A percentile compares a stretch with the other conserved stretches of the same genome.
Evolutionary conservation across 2,797 vertebrate genomes (phyloP).

Genomic region (Gallinago nigripennis): DNA sequence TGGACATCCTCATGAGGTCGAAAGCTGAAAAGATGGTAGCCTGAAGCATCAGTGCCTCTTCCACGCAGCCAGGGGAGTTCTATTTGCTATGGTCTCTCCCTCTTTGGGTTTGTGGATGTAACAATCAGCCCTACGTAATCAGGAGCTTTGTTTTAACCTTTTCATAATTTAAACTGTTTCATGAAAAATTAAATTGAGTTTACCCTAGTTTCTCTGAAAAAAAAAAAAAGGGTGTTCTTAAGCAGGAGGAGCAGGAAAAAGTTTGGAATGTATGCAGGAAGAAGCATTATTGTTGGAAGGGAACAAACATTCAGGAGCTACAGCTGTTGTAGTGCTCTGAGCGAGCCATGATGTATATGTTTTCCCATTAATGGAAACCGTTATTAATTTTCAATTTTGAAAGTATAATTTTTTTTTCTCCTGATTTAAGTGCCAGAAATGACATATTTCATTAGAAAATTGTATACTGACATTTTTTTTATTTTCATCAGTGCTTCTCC

Average conservation of each 20-base stretch:
- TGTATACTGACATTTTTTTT: background rate
- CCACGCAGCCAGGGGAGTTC: background rate
- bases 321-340: background rate
- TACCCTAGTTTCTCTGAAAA: background rate
- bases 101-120: background rate
- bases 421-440: background rate
- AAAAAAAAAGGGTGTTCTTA: background rate
- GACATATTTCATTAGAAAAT: background rate
- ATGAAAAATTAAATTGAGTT: background rate
- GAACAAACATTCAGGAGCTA: background rate
- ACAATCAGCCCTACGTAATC: background rate
- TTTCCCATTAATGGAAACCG: background rate
- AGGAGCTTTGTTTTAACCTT: background rate
- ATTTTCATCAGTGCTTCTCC: background rate
- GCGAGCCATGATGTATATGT: background rate
- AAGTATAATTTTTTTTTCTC: background rate
- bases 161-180: background rate
- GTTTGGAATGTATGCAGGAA: background rate
- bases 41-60: background rate
- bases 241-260: background rate
- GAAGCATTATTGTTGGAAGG: background rate
- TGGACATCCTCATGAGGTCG: background rate
- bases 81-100: background rate
- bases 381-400: background rate
- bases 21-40: background rate